phyloP scores from a whole-genome alignment of 1,140 invertebrate species.

The Drosophila micromelanica region DNA sequence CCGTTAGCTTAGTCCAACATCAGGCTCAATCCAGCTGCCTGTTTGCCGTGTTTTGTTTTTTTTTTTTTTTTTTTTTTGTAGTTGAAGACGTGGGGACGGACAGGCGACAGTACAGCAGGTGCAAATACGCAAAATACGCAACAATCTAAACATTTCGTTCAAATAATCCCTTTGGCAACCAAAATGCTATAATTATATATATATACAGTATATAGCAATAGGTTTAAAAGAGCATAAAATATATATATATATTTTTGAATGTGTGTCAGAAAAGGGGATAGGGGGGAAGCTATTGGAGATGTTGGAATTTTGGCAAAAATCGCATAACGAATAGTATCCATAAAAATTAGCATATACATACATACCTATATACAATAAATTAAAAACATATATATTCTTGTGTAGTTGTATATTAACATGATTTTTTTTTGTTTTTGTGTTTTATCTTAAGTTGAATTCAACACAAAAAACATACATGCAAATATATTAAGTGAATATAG shows the following conservation, averaged over 20 bases:
- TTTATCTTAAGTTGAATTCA: slow-evolving; percentile 41
- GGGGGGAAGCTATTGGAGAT: neutral
- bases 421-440: slow-evolving; percentile 19
- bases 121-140: too few relatives aligned
- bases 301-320: neutral
- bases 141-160: too few relatives aligned
- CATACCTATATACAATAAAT: slow-evolving; percentile 28
- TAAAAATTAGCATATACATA: slow-evolving; percentile 11
- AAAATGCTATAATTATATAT: too few relatives aligned
- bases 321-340: slow-evolving; percentile 17
- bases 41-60: too few relatives aligned
- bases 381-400: slow-evolving; percentile 38
- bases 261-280: neutral
- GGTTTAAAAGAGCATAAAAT: too few relatives aligned
- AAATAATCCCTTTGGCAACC: too few relatives aligned
- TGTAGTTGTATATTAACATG: slow-evolving; percentile 38
- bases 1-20: too few relatives aligned
- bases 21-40: too few relatives aligned
- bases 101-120: too few relatives aligned
- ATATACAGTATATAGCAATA: too few relatives aligned
- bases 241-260: slow-evolving; percentile 2
- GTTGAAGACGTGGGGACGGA: too few relatives aligned
- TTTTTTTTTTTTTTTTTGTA: too few relatives aligned
- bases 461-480: slow-evolving; percentile 27
- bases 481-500: slow-evolving; percentile 61